Conservation (phyloP, 1,140 invertebrate genomes). For the Maconellicoccus hirsutus region DNA sequence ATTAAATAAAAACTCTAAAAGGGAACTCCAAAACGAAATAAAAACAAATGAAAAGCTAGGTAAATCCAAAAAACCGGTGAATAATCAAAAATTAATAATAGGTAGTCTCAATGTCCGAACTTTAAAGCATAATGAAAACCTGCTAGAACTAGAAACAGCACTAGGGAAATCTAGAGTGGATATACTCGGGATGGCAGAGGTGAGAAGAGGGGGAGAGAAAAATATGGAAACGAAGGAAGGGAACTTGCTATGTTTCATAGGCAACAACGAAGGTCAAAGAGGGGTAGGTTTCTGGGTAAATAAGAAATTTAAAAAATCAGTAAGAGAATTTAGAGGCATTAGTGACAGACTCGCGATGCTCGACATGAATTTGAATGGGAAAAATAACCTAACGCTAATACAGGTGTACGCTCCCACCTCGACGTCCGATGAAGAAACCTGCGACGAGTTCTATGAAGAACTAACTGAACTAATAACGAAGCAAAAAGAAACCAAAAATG, state of each 20-base stretch:
- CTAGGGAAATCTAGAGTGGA: not conserved
- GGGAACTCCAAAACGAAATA: not conserved
- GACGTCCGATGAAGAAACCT: not conserved
- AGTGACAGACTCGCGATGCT: not conserved
- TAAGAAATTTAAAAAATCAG: not conserved
- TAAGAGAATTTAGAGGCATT: not conserved
- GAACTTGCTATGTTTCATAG: not conserved
- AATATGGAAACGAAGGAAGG: not conserved
- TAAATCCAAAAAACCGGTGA: too few relatives aligned
- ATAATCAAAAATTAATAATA: slow-evolving; percentile 2
- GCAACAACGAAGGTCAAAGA: not conserved
- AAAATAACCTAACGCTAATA: not conserved
- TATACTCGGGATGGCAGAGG: slow-evolving; percentile 19
- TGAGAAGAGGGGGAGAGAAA: slow-evolving; percentile 6
- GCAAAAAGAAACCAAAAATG: not conserved
- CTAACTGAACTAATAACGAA: not conserved
- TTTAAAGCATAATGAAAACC: not conserved
- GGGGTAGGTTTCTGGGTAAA: slow-evolving; percentile 21
- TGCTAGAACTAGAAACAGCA: slow-evolving; percentile 10
- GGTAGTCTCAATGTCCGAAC: slow-evolving; percentile 6
- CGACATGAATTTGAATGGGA: not conserved
- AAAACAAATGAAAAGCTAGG: not conserved
- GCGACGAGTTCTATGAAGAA: not conserved
- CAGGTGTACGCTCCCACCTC: slow-evolving; percentile 25
- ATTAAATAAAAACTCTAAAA: too few relatives aligned